phyloP scores from a whole-genome alignment of 1,140 invertebrate genomes.

The Drosophila funebris region DNA sequence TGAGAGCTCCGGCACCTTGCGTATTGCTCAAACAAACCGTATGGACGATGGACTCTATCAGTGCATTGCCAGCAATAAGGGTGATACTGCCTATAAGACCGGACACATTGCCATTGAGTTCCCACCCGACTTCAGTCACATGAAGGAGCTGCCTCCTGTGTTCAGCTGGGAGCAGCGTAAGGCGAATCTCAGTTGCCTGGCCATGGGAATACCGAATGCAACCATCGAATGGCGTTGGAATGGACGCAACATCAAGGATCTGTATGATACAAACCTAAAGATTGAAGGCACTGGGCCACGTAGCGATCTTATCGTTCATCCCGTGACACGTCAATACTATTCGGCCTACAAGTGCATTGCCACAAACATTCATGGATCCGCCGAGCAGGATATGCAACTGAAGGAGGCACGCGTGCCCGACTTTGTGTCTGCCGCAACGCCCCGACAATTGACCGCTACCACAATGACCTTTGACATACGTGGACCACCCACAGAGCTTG shows the following conservation, averaged over 20 bases:
- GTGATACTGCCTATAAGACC: slow-evolving; percentile 89
- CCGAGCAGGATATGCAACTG: slow-evolving; percentile 88
- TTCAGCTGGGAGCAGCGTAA: slow-evolving; percentile 92
- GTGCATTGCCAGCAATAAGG: slow-evolving; percentile 92
- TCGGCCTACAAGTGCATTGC: slow-evolving; percentile 93
- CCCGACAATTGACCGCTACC: slow-evolving; percentile 90
- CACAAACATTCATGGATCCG: slow-evolving; percentile 89
- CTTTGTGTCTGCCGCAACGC: slow-evolving; percentile 84
- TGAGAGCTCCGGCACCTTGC: slow-evolving; percentile 87
- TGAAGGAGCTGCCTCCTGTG: slow-evolving; percentile 87
- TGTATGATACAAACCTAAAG: slow-evolving; percentile 85
- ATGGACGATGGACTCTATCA: slow-evolving; percentile 95
- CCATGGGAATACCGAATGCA: slow-evolving; percentile 91
- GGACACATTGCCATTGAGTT: slow-evolving; percentile 94
- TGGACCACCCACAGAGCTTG: slow-evolving; percentile 89
- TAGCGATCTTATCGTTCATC: slow-evolving; percentile 88
- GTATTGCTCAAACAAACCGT: slow-evolving; percentile 86
- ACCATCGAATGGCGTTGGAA: slow-evolving; percentile 92
- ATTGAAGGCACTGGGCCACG: slow-evolving; percentile 88
- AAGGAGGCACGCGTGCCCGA: slow-evolving; percentile 88
- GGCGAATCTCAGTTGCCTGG: slow-evolving; percentile 94
- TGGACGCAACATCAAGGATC: slow-evolving; percentile 84
- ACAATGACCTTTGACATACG: slow-evolving; percentile 91
- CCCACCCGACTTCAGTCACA: slow-evolving; percentile 90
- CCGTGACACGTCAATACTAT: slow-evolving; percentile 87